Evolutionary conservation across 2,888 invertebrate genomes (phyloP).

Genomic region (Rosalia funebris): DNA sequence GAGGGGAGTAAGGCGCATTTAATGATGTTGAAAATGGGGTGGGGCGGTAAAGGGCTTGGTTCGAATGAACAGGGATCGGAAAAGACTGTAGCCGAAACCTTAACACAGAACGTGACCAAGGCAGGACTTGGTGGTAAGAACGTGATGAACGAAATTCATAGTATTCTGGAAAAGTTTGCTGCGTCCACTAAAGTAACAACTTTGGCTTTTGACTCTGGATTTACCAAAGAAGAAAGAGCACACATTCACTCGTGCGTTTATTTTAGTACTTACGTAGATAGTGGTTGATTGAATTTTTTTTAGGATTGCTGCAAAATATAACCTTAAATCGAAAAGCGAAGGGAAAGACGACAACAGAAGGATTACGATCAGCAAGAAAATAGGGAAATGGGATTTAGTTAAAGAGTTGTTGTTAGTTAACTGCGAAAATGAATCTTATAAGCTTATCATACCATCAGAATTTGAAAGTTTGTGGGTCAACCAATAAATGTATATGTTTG

Average conservation of each 20-base stretch:
- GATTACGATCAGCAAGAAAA: conserved; percentile 49
- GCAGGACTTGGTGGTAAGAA: conserved; percentile 48
- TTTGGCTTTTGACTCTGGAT: conserved; percentile 50
- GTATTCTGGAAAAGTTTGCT: conserved; percentile 48
- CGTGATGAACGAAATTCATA: conserved; percentile 48
- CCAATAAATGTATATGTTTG: conserved; percentile 3
- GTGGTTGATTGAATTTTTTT: not conserved
- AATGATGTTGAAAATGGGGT: conserved; percentile 56
- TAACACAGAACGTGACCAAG: conserved; percentile 48
- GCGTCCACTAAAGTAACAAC: conserved; percentile 47
- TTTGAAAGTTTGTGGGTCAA: conserved; percentile 44
- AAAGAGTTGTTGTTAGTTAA: conserved; percentile 45
- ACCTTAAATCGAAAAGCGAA: conserved; percentile 51
- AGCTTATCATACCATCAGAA: conserved; percentile 47
- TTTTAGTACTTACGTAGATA: not conserved
- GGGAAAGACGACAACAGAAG: conserved; percentile 49
- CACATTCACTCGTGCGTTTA: conserved; percentile 47
- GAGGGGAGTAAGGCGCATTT: conserved; percentile 49
- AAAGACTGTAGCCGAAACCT: conserved; percentile 48
- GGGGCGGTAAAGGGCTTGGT: conserved; percentile 53
- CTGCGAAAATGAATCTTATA: conserved; percentile 47
- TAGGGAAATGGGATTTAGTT: conserved; percentile 47
- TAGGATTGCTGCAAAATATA: conserved; percentile 35
- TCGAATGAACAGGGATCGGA: conserved; percentile 50
- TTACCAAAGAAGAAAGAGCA: conserved; percentile 51